A percentile compares a stretch with the other conserved stretches of the same genome.
Conservation (phyloP, 2,113 vertebrate species). For the Psilopogon haemacephalus region DNA sequence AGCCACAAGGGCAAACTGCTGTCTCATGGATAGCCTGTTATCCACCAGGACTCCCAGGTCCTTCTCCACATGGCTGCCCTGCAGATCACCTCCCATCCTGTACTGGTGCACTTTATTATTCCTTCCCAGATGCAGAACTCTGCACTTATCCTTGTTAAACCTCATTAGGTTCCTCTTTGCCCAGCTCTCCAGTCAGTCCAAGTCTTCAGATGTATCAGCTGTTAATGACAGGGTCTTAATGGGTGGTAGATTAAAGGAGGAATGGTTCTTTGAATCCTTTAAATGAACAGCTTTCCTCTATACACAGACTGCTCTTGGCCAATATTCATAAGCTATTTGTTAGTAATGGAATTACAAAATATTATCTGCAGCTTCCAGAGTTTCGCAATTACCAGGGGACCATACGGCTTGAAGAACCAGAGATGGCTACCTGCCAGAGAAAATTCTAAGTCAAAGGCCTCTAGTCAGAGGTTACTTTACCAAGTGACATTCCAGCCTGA, state of each 20-base stretch:
- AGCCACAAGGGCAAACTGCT: too few relatives aligned
- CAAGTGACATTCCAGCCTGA: neutral
- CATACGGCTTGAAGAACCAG: neutral
- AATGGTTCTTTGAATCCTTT: neutral
- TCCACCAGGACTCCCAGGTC: too few relatives aligned
- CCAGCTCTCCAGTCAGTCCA: too few relatives aligned
- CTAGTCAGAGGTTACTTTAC: constrained; percentile 13
- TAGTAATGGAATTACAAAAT: constrained; percentile 15
- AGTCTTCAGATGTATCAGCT: neutral
- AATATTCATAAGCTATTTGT: neutral
- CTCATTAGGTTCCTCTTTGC: too few relatives aligned
- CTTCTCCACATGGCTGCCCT: too few relatives aligned
- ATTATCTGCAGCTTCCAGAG: constrained; percentile 4
- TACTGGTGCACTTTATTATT: too few relatives aligned
- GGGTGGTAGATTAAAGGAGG: neutral
- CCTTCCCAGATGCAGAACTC: too few relatives aligned
- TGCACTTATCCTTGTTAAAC: too few relatives aligned
- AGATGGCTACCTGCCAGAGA: neutral
- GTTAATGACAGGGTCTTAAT: neutral
- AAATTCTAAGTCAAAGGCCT: constrained; percentile 27
- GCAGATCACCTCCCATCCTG: too few relatives aligned
- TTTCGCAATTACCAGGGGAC: constrained; percentile 36
- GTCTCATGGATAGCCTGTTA: too few relatives aligned
- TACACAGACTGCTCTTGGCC: neutral
- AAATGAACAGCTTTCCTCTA: neutral